These are phyloP conservation scores for Drosophila sp. DNA, from an alignment of 1,140 invertebrate species.

Conservation along the genomic window DNA sequence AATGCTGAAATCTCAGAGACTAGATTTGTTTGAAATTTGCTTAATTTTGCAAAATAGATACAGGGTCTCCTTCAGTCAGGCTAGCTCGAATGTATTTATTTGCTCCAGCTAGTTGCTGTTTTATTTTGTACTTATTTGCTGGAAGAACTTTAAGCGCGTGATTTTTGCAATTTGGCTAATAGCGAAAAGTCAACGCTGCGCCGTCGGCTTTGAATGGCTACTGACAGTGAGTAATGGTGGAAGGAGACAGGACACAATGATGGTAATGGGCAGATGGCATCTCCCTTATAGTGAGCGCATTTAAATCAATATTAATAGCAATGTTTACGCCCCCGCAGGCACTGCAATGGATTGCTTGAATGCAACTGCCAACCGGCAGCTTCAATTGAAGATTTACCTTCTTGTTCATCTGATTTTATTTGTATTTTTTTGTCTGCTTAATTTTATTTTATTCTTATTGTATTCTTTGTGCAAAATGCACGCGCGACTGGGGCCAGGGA, in stretches of 20 bases:
- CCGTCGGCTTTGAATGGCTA: conserved; percentile 49
- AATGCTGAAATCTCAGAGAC: too few species aligned
- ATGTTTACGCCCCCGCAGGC: conserved; percentile 61
- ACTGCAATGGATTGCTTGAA: conserved; percentile 10
- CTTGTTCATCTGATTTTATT: conserved; percentile 20
- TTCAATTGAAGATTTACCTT: conserved; percentile 59
- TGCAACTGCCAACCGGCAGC: conserved; percentile 40
- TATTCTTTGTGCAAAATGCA: conserved; percentile 36
- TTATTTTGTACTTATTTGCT: conserved; percentile 25
- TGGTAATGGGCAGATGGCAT: conserved; percentile 24
- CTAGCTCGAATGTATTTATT: too few species aligned
- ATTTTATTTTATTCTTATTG: conserved; percentile 16
- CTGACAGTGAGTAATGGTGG: conserved; percentile 57
- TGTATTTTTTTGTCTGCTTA: neutral
- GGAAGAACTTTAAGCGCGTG: conserved; percentile 57
- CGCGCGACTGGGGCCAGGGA: conserved; percentile 31
- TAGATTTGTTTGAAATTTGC: too few species aligned
- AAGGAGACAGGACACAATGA: conserved; percentile 5
- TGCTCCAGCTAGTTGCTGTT: neutral
- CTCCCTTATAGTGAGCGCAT: conserved; percentile 37
- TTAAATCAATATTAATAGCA: conserved; percentile 74
- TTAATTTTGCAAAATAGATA: too few species aligned
- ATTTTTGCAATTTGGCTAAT: conserved; percentile 69
- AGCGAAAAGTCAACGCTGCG: conserved; percentile 58
- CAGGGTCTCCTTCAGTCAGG: too few species aligned